phyloP scores from a whole-genome alignment of 2,797 vertebrate genomes.

The Morus bassanus region DNA sequence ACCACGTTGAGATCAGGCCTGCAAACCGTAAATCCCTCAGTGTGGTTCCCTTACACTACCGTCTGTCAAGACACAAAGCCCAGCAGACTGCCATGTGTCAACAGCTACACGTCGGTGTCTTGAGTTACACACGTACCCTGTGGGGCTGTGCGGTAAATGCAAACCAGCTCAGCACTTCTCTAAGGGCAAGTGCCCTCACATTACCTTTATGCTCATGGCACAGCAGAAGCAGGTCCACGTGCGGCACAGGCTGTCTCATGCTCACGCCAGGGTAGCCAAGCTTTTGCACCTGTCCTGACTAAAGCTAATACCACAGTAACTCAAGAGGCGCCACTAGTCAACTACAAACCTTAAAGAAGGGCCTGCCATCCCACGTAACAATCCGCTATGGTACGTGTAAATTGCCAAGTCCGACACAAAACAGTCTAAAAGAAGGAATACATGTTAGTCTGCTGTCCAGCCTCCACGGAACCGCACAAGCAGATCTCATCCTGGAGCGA shows the following conservation, averaged over 20 bases:
- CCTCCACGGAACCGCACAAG: not conserved
- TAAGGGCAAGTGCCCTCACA: not conserved
- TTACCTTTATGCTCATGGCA: not conserved
- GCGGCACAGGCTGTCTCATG: not conserved
- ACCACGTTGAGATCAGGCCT: not conserved
- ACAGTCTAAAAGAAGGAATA: not conserved
- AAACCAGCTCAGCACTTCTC: not conserved
- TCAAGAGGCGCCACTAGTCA: not conserved
- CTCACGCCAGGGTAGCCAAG: not conserved
- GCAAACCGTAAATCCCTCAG: not conserved
- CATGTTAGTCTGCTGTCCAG: not conserved
- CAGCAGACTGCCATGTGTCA: not conserved
- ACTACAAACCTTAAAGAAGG: not conserved
- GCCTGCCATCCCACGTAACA: not conserved
- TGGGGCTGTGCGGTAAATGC: not conserved
- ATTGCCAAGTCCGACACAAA: not conserved
- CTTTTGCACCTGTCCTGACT: not conserved
- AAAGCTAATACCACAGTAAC: not conserved
- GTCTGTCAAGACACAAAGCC: not conserved
- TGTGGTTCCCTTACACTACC: accelerated
- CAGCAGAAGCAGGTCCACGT: not conserved
- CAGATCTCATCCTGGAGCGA: accelerated
- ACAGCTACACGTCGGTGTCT: not conserved
- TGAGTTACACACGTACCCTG: not conserved
- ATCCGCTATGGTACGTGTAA: accelerated